Conservation (phyloP, 2,113 vertebrate species). For the Cheilinus undulatus region DNA sequence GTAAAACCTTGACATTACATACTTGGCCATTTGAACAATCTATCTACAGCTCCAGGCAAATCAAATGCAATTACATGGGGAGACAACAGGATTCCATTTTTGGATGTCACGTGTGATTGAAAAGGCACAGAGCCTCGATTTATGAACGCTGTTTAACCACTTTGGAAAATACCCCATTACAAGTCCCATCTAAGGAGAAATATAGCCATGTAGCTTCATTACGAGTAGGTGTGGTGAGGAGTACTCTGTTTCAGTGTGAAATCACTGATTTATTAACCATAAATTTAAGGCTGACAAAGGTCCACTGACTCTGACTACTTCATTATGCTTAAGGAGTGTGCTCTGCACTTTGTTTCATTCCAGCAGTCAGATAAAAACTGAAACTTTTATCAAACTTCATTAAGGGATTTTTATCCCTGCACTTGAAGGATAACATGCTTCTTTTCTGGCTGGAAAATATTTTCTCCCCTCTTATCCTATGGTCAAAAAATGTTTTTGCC, state of each 20-base stretch:
- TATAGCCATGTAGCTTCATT: background rate
- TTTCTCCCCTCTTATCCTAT: conserved; percentile 21
- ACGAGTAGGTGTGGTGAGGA: background rate
- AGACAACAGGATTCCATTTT: background rate
- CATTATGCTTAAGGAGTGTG: conserved; percentile 1
- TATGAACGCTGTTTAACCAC: background rate
- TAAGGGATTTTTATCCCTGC: conserved; percentile 19
- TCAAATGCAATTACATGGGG: conserved; percentile 1
- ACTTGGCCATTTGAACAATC: conserved; percentile 11
- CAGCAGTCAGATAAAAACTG: conserved; percentile 9
- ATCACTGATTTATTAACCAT: conserved; percentile 5
- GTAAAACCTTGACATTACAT: conserved; percentile 21
- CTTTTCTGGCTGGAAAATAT: conserved; percentile 18
- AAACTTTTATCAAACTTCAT: conserved; percentile 20
- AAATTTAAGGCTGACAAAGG: conserved; percentile 15
- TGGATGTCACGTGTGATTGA: background rate
- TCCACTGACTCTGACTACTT: conserved; percentile 12
- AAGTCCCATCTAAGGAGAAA: background rate
- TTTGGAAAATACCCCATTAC: conserved; percentile 10
- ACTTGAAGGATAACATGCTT: conserved; percentile 26
- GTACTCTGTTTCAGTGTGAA: background rate
- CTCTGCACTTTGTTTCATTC: conserved; percentile 1
- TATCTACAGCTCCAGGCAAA: conserved; percentile 26
- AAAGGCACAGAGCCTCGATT: background rate
- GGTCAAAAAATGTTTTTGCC: background rate